Conservation (phyloP, 2,888 invertebrate species). For the Troilus luridus region DNA sequence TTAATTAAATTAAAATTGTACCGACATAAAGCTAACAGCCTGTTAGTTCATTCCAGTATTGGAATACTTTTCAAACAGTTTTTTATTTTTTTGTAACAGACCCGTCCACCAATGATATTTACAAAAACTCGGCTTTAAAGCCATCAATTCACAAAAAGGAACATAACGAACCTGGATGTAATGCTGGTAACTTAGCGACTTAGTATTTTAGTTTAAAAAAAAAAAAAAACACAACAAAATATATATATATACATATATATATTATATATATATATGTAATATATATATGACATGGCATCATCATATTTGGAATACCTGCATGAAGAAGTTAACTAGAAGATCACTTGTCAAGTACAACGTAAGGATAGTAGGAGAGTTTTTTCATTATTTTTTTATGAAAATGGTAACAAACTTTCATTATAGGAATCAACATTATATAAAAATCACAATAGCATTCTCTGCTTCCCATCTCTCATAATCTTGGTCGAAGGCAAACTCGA, state of each 20-base stretch:
- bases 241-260: too few relatives aligned
- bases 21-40: conserved; percentile 57
- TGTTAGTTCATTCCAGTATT: conserved; percentile 47
- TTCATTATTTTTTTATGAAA: conserved; percentile 56
- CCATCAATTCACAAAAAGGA: conserved; percentile 52
- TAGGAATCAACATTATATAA: conserved; percentile 64
- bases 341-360: conserved; percentile 53
- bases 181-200: conserved; percentile 59
- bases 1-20: conserved; percentile 51
- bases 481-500: conserved; percentile 27
- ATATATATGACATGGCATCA: conserved; percentile 57
- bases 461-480: conserved; percentile 52
- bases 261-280: background rate
- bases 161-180: conserved; percentile 58
- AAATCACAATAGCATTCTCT: conserved; percentile 58
- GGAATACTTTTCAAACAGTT: conserved; percentile 52
- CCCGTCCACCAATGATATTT: conserved; percentile 58
- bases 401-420: conserved; percentile 65
- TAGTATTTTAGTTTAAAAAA: conserved; percentile 53
- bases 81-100: conserved; percentile 41
- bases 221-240: conserved; percentile 38
- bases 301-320: conserved; percentile 52
- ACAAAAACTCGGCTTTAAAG: conserved; percentile 47
- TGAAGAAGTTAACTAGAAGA: conserved; percentile 55
- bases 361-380: conserved; percentile 54